Base-by-base conservation (phyloP, 2,888 invertebrate genomes). In the Enoplolaimus lenunculus region DNA sequence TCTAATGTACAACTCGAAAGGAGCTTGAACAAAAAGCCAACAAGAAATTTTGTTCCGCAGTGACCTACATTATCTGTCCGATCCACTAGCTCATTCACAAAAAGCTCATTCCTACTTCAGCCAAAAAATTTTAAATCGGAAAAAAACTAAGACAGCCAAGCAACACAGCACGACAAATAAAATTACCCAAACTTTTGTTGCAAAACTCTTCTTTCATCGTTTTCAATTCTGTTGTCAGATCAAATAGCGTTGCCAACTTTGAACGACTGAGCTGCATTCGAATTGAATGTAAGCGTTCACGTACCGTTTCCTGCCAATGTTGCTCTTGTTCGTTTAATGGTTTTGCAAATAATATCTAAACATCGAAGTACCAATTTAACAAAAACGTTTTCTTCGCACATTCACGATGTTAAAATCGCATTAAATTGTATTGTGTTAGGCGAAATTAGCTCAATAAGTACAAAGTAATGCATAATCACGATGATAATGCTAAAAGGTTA, bases 191-290 rank as follows among this genome's bases (percentile, higher is more conserved):
- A 28, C 71, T 59, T 72, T 75, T 72, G n/a, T 73, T 75, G 31
- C 76, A 73, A 29, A 93, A 85, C 77, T 93, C 90, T 73, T 93
- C 93, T 75, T 92, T 87, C 75, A 94, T 84, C 73, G 88, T 87
- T 70, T 90, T 87, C 78, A 95, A 86, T 77, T 94, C 93, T 66
- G 89, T 86, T 0, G 91, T 89, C 60, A 95, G 84, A 77, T 93
- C 92, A 29, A 90, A 87, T 0, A 94, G 84, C 21, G 93, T 82
- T 0, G 90, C 88, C 2, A 91, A 92, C 71, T 90, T 87, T 57
- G 92, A 91, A 79, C 89, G 89, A 0, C 90, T 90, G 68, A 16
- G 16, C 31, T 30, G 1, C 16, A 13, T 21, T 26, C 77, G 77
- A 2, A 71, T 59, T 0, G 90, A 89, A 62, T 89, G 86, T 71